phyloP scores from a whole-genome alignment of 2,797 vertebrate species.

The Macropodus opercularis region DNA sequence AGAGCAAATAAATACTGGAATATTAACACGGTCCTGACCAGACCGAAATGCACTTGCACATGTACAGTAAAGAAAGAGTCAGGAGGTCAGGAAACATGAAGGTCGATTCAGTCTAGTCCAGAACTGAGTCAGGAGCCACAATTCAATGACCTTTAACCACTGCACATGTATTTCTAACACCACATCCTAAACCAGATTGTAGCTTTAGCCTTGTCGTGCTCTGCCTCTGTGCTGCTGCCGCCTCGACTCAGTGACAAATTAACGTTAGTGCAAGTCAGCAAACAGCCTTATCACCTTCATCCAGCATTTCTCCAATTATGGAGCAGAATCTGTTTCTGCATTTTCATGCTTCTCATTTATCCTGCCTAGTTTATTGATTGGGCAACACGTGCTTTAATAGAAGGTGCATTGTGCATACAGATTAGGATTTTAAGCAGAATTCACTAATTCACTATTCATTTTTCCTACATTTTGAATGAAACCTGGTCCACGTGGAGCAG shows the following conservation, averaged over 20 bases:
- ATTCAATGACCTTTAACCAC: no score
- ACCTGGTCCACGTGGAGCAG: neutral
- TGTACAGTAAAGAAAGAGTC: no score
- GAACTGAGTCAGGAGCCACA: slow-evolving; percentile 9
- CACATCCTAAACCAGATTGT: neutral
- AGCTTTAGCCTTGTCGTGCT: neutral
- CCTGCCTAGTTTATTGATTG: neutral
- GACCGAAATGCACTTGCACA: no score
- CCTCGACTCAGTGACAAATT: neutral
- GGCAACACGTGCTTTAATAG: neutral
- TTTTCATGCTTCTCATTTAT: neutral
- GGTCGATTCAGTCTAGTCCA: neutral
- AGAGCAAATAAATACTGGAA: slow-evolving; percentile 9
- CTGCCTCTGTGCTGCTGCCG: neutral
- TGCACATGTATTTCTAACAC: no score
- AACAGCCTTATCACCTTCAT: neutral
- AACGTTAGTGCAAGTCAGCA: neutral
- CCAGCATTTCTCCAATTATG: neutral
- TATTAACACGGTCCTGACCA: no score
- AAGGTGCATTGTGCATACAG: no score
- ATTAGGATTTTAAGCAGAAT: no score
- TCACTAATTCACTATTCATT: no score
- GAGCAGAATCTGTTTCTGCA: neutral
- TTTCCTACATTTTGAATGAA: neutral
- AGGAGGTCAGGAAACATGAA: neutral